Conservation (phyloP, 2,888 invertebrate species). For the Drosophila paramelanica region DNA sequence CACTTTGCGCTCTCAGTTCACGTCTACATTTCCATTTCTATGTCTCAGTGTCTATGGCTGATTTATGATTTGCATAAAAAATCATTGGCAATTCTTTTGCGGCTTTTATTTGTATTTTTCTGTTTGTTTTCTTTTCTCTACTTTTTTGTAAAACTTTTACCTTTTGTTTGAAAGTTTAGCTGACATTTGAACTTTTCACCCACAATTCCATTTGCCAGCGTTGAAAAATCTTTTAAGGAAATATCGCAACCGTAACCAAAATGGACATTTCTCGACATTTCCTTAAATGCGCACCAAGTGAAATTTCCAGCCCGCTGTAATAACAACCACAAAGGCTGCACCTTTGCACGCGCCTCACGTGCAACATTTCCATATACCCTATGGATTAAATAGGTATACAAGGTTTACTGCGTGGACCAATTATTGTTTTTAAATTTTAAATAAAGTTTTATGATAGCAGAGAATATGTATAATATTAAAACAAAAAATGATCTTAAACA, state of each 20-base stretch:
- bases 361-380: constrained; percentile 49
- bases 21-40: constrained; percentile 65
- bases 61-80: constrained; percentile 82
- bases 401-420: too few relatives aligned
- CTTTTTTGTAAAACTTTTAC: constrained; percentile 66
- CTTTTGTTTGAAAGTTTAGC: constrained; percentile 72
- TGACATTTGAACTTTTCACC: constrained; percentile 83
- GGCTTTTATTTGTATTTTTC: constrained; percentile 49
- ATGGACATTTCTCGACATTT: constrained; percentile 82
- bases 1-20: constrained; percentile 63
- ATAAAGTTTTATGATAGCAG: too few relatives aligned
- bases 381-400: too few relatives aligned
- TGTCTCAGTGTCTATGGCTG: constrained; percentile 62
- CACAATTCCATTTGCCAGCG: constrained; percentile 74
- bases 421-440: too few relatives aligned
- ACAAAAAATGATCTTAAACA: too few relatives aligned
- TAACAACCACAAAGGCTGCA: constrained; percentile 55
- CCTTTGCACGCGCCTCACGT: constrained; percentile 70
- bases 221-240: constrained; percentile 71
- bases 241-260: constrained; percentile 64
- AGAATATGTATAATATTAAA: too few relatives aligned
- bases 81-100: constrained; percentile 72
- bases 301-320: constrained; percentile 58
- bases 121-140: constrained; percentile 10
- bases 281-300: constrained; percentile 81